Base-by-base conservation (phyloP, 2,113 vertebrate genomes). In the Trematomus loennbergii region DNA sequence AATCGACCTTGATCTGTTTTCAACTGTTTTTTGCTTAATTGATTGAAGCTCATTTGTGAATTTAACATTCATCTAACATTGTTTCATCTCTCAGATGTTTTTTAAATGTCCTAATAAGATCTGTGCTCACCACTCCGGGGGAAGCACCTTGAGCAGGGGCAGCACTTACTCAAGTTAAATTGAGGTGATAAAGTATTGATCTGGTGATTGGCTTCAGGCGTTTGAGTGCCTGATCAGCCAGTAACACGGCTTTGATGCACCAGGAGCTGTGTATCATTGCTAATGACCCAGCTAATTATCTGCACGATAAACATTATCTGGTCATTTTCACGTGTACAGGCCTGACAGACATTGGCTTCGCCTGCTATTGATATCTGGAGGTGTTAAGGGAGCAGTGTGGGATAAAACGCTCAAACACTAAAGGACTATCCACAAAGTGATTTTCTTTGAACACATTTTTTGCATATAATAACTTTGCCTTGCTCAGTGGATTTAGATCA, bases 141-240 rank as follows among this genome's bases (percentile, higher is more conserved):
- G 49, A 3, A 17, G n/a, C 64, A 75, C 61, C 67, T 43, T 48
- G 78, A 61, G 49, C 43, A 9, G 40, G n/a, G 17, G 20, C 46
- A 43, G 67, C 75, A 55, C 78, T 72, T 73, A 77, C 80, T 54
- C 36, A 33, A 0, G 65, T 80, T 91, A 93, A 93, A 94, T 91
- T 92, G 92, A 92, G 80, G 72, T 91, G 91, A 82, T 91, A 89
- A 55, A 33, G 40, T 90, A 93, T 83, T 83, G 90, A 93, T 94
- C 93, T 82, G 91, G 83, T 63, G 83, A 65, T 74, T 85, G 54
- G 76, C 75, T 83, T 58, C 73, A 74, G 82, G 65, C 64, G 12
- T 65, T 81, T 2, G 46, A 80, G 50, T 58, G 76, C 58, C 81
- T 81, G 72, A 86, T 76, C 85, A 88, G 78, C 69, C 73, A 63